phyloP scores from a whole-genome alignment of 1,140 invertebrate genomes.

The Drosophila takahashii region DNA sequence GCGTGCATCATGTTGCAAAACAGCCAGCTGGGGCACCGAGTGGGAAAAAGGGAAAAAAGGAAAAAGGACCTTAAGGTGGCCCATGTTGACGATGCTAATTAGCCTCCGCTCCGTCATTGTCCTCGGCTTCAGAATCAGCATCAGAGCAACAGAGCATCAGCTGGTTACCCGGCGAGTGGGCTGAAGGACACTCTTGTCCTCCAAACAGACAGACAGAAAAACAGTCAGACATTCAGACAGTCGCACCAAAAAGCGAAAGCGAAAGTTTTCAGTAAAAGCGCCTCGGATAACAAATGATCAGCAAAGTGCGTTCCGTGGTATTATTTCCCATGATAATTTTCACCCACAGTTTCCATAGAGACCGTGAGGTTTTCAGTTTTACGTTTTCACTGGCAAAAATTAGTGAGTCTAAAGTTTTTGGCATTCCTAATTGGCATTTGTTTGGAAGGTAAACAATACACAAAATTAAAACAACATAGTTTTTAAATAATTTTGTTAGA shows the following conservation, averaged over 20 bases:
- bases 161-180: neutral
- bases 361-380: neutral
- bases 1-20: slow-evolving; percentile 59
- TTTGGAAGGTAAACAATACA: no score
- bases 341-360: neutral
- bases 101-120: slow-evolving; percentile 48
- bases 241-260: neutral
- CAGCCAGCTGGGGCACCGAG: neutral
- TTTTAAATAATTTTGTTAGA: no score
- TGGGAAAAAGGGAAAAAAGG: neutral
- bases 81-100: slow-evolving; percentile 59
- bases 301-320: neutral
- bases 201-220: neutral
- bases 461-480: no score
- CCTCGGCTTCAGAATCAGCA: slow-evolving; percentile 15
- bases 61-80: slow-evolving; percentile 22
- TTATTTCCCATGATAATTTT: neutral
- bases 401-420: neutral
- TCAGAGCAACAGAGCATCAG: slow-evolving; percentile 7
- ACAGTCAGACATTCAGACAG: neutral
- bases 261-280: slow-evolving; percentile 2
- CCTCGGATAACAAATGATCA: slow-evolving; percentile 1
- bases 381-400: neutral
- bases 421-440: neutral
- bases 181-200: slow-evolving; percentile 17